phyloP scores from a whole-genome alignment of 2,113 vertebrate genomes.

The Grammomys dolichurus region DNA sequence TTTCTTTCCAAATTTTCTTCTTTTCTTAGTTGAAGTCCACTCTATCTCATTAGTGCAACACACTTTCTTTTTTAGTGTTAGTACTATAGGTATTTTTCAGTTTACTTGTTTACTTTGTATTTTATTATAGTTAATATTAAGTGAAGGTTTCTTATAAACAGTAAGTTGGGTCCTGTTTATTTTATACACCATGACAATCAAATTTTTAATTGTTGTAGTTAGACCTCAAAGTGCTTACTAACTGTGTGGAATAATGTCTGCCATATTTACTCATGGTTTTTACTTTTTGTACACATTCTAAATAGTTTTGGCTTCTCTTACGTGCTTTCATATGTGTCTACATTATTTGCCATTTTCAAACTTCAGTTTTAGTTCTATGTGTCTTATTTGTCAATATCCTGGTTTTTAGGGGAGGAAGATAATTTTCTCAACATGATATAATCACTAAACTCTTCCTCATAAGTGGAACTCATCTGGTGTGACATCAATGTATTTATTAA shows the following conservation, averaged over 20 bases:
- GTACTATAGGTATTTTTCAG: neutral
- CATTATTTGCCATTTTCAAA: slow-evolving; percentile 21
- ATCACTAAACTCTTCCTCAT: neutral
- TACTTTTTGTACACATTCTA: neutral
- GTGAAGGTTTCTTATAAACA: neutral
- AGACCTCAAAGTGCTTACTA: neutral
- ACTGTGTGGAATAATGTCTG: neutral
- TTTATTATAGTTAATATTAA: neutral
- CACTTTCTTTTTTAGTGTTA: too few relatives aligned
- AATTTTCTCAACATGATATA: neutral
- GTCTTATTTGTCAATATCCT: neutral
- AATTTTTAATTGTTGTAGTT: neutral
- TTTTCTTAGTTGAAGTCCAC: neutral
- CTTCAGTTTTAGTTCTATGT: neutral
- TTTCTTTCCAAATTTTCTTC: neutral
- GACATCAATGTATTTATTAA: neutral
- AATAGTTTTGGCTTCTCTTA: neutral
- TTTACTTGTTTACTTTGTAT: neutral
- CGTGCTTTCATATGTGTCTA: neutral
- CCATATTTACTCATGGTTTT: neutral
- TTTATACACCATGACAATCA: neutral
- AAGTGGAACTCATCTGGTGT: neutral
- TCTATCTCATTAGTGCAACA: too few relatives aligned
- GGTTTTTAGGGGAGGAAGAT: neutral
- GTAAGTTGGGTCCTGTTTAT: neutral